A percentile compares a stretch with the other conserved stretches of the same genome.
phyloP scores from a whole-genome alignment of 2,113 vertebrate species.

The Etheostoma spectabile region DNA sequence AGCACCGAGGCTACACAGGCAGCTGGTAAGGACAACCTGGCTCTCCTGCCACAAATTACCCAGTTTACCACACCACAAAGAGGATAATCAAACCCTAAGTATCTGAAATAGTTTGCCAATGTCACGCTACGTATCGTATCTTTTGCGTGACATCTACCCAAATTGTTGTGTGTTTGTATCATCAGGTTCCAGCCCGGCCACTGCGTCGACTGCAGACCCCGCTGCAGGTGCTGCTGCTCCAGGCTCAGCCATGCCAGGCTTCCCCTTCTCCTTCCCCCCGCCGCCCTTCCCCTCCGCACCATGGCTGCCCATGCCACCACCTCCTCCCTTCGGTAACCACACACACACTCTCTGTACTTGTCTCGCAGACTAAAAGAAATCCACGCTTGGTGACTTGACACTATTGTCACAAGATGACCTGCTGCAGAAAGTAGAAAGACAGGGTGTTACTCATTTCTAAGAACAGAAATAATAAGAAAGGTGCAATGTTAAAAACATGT shows the following conservation, averaged over 20 bases:
- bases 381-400: neutral
- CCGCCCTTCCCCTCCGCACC: slow-evolving; percentile 88
- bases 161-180: neutral
- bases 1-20: slow-evolving; percentile 72
- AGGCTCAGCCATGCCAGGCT: slow-evolving; percentile 81
- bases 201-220: slow-evolving; percentile 63
- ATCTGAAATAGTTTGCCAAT: neutral
- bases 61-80: neutral
- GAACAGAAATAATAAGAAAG: neutral
- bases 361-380: neutral
- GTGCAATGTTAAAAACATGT: neutral
- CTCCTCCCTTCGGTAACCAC: slow-evolving; percentile 90
- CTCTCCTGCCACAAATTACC: neutral
- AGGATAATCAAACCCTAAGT: neutral
- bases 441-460: neutral
- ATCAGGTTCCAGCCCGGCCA: slow-evolving; percentile 71
- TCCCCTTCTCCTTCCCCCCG: slow-evolving; percentile 87
- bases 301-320: slow-evolving; percentile 93
- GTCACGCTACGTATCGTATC: neutral
- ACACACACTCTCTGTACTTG: neutral
- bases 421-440: neutral
- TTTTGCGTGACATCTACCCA: too few species aligned
- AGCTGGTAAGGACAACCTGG: slow-evolving; percentile 68
- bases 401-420: neutral
- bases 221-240: slow-evolving; percentile 61